Percentiles rank a stretch among this genome's conserved stretches.
These are phyloP conservation scores for Drosophila nigromelanica DNA, from an alignment of 1,140 invertebrate genomes.

Conservation along the genomic window DNA sequence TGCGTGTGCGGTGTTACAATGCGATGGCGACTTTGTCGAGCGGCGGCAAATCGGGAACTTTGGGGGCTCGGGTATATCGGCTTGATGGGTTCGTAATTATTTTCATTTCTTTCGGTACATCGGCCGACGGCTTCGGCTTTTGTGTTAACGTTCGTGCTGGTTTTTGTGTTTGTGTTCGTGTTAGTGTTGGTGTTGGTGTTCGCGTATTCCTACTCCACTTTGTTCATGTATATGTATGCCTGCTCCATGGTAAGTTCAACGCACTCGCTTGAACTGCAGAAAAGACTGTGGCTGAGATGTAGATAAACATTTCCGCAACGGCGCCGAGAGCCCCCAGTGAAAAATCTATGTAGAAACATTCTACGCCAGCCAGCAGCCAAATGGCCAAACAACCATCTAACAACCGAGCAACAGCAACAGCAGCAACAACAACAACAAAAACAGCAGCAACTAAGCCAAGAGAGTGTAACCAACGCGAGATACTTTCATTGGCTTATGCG, in stretches of 20 bases:
- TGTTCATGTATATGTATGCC: conserved; percentile 46
- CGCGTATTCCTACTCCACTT: conserved; percentile 69
- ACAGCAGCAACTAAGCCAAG: conserved; percentile 41
- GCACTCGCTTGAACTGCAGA: conserved; percentile 78
- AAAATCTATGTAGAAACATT: conserved; percentile 80
- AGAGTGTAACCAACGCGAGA: conserved; percentile 62
- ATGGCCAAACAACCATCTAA: conserved; percentile 3
- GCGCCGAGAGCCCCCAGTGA: conserved; percentile 29
- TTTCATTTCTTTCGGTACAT: conserved; percentile 59
- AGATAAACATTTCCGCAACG: conserved; percentile 76
- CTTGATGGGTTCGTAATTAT: conserved; percentile 57
- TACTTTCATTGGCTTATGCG: conserved; percentile 69
- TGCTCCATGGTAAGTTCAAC: conserved; percentile 68
- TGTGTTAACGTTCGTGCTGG: conserved; percentile 3
- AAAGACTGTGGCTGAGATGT: conserved; percentile 54
- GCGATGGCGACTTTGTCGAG: conserved; percentile 12
- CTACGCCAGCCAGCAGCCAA: conserved; percentile 35
- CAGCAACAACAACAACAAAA: conserved; percentile 18
- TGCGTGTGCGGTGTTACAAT: conserved; percentile 43
- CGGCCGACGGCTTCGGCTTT: conserved; percentile 8
- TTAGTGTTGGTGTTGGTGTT: conserved; percentile 10
- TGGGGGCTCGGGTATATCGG: conserved; percentile 19
- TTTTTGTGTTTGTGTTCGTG: not conserved
- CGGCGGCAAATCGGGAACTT: conserved; percentile 16
- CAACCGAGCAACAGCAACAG: conserved; percentile 15